Evolutionary conservation across 1,140 invertebrate species (phyloP).

Genomic region (Teleogryllus occipitalis): DNA sequence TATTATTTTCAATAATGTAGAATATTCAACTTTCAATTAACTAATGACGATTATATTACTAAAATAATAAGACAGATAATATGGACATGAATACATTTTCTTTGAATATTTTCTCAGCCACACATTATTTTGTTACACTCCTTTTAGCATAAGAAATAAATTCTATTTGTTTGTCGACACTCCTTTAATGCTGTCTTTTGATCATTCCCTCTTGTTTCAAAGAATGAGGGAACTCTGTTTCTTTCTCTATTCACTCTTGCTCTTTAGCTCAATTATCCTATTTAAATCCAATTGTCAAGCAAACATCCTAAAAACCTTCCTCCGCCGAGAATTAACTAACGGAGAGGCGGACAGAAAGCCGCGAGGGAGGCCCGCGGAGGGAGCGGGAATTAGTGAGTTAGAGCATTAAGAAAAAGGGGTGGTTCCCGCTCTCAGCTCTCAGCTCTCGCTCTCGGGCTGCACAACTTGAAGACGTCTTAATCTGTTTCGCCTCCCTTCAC

Average conservation of each 20-base stretch:
- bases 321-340: neutral
- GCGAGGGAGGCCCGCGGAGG: neutral
- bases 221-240: neutral
- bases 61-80: no score
- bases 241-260: neutral
- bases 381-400: neutral
- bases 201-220: neutral
- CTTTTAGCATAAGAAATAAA: neutral
- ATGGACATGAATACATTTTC: no score
- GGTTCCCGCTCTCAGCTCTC: neutral
- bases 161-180: neutral
- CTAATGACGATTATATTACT: no score
- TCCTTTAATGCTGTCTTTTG: neutral
- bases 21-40: no score
- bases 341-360: neutral
- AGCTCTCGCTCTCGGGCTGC: neutral
- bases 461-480: neutral
- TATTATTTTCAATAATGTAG: no score
- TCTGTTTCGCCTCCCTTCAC: neutral
- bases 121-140: no score
- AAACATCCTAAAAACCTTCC: neutral
- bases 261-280: neutral
- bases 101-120: no score
- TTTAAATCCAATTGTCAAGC: constrained; percentile 5
- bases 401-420: neutral